Evolutionary conservation across 2,113 vertebrate genomes (phyloP).

Genomic region (Eleginops maclovinus): DNA sequence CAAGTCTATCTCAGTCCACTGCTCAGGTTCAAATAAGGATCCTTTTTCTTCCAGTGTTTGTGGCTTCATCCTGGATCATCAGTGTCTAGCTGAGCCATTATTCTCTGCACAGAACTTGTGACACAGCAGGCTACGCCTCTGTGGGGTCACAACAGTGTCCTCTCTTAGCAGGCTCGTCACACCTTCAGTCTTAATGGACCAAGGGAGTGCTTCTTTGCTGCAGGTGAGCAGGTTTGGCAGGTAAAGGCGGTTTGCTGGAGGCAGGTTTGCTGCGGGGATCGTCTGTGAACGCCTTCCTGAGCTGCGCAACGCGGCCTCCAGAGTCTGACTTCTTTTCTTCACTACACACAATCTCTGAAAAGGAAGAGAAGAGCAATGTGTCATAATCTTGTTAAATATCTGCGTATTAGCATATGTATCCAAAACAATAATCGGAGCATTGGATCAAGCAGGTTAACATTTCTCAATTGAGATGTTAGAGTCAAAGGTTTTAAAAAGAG

Average conservation of each 20-base stretch:
- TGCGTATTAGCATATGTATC: too few relatives aligned
- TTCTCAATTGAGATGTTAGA: too few relatives aligned
- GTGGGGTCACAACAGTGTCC: constrained; percentile 12
- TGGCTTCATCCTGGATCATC: constrained; percentile 14
- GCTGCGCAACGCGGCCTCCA: constrained; percentile 67
- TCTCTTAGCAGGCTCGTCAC: not conserved
- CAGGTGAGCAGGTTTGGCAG: constrained; percentile 74
- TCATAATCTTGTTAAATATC: too few relatives aligned
- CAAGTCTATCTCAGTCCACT: constrained; percentile 19
- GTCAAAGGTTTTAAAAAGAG: too few relatives aligned
- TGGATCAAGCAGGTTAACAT: too few relatives aligned
- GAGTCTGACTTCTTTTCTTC: constrained; percentile 14
- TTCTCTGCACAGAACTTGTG: not conserved
- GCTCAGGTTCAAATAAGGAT: constrained; percentile 37
- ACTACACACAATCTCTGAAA: constrained; percentile 4
- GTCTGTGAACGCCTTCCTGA: constrained; percentile 62
- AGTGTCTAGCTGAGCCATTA: not conserved
- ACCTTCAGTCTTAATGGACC: constrained; percentile 32
- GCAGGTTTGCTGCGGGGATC: constrained; percentile 14
- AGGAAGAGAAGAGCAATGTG: not conserved
- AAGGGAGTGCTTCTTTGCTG: constrained; percentile 34
- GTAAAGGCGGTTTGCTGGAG: constrained; percentile 63
- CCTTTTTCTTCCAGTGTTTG: constrained; percentile 1
- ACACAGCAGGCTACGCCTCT: not conserved
- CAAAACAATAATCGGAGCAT: too few relatives aligned